Conservation (phyloP, 2,113 vertebrate species). For the Budorcas taxicolor region DNA sequence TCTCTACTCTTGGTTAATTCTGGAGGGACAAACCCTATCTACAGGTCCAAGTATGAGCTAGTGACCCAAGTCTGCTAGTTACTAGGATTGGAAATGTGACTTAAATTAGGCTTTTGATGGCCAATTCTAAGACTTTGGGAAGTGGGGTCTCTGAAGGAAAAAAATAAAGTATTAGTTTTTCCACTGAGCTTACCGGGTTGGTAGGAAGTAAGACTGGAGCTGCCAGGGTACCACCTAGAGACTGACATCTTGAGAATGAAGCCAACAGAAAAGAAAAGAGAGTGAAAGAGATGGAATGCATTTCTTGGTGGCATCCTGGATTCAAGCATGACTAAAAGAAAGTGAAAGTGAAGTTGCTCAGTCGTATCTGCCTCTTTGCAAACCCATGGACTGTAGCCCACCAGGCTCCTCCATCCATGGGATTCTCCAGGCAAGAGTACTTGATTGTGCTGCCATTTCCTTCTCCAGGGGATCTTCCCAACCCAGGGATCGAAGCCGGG, state of each 20-base stretch:
- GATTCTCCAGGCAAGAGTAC: neutral
- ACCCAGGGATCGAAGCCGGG: fast-evolving
- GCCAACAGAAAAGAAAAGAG: neutral
- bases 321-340: neutral
- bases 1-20: neutral
- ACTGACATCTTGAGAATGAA: neutral
- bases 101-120: neutral
- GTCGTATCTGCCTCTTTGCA: neutral
- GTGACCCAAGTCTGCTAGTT: neutral
- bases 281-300: too few species aligned
- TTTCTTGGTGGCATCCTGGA: neutral
- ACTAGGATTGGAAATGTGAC: neutral
- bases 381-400: neutral
- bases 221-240: neutral
- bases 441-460: neutral
- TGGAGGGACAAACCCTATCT: neutral
- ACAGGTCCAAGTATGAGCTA: neutral
- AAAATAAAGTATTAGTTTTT: neutral
- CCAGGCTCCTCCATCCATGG: neutral
- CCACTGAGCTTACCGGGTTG: neutral
- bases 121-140: neutral
- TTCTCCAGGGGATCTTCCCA: neutral
- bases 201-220: neutral
- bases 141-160: neutral
- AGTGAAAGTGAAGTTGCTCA: neutral